phyloP scores from a whole-genome alignment of 2,113 vertebrate species.

The Periophthalmus modestus region DNA sequence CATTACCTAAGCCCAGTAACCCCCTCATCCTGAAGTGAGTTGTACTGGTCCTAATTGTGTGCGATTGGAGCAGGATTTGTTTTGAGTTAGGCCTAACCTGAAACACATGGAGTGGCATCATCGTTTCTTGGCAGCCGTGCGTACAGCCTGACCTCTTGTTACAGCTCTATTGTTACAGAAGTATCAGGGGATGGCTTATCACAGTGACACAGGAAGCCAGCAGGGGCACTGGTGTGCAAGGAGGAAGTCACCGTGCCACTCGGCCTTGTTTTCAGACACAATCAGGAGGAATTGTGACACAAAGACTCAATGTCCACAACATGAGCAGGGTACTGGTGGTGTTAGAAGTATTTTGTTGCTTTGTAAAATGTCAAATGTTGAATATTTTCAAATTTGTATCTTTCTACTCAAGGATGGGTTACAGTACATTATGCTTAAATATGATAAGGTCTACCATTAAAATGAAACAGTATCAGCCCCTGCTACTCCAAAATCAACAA shows the following conservation, averaged over 20 bases:
- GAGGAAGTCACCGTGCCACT: conserved; percentile 71
- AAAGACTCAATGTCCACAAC: conserved; percentile 57
- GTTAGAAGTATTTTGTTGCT: conserved; percentile 4
- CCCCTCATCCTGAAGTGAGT: conserved; percentile 41
- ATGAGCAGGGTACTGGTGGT: conserved; percentile 45
- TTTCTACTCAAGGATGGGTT: background rate
- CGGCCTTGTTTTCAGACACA: conserved; percentile 67
- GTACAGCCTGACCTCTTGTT: conserved; percentile 64
- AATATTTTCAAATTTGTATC: background rate
- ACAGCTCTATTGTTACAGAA: conserved; percentile 67
- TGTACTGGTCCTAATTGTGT: conserved; percentile 51
- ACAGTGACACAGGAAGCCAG: conserved; percentile 72
- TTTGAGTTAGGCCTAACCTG: conserved; percentile 64
- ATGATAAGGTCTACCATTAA: background rate
- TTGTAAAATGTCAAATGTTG: background rate
- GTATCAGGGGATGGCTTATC: conserved; percentile 74
- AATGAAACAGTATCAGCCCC: background rate
- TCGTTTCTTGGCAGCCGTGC: conserved; percentile 57
- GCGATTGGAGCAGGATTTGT: conserved; percentile 55
- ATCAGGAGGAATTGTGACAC: conserved; percentile 65
- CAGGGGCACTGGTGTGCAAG: conserved; percentile 62
- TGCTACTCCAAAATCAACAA: background rate
- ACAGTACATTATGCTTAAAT: background rate
- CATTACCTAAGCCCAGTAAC: conserved; percentile 49
- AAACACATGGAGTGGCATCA: conserved; percentile 63